These are phyloP conservation scores for rabbit (Oryctolagus cuniculus) DNA, from an alignment of 2,113 vertebrate species.

Conservation along the genomic window DNA sequence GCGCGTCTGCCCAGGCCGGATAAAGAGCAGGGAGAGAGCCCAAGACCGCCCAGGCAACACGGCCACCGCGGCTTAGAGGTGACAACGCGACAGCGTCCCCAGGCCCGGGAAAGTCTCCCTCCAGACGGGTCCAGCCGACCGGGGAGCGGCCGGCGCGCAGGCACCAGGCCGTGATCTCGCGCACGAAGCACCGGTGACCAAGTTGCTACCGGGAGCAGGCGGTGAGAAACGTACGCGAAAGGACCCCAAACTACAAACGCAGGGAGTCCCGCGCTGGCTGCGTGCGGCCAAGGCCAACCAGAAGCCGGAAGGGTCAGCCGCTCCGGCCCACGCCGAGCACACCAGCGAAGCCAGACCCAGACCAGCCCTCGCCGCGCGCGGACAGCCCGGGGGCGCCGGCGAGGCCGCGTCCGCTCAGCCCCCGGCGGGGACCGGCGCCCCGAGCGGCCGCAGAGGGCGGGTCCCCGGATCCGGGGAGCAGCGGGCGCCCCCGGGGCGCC, in stretches of 20 bases:
- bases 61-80: background rate
- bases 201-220: background rate
- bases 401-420: constrained; percentile 24
- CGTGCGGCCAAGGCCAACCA: too few species aligned
- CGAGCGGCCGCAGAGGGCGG: background rate
- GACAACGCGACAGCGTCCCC: constrained; percentile 36
- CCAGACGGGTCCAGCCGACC: constrained; percentile 47
- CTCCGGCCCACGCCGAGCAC: too few species aligned
- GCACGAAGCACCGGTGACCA: background rate
- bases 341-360: too few species aligned
- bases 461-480: too few species aligned
- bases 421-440: background rate
- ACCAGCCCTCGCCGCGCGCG: too few species aligned
- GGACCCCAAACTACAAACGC: background rate
- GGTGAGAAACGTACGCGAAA: constrained; percentile 11
- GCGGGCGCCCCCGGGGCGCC: background rate
- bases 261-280: too few species aligned
- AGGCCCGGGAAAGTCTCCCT: background rate
- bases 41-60: background rate
- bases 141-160: background rate
- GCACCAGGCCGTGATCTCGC: constrained; percentile 17
- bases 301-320: too few species aligned
- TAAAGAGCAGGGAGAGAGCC: background rate
- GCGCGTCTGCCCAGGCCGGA: background rate
- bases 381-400: background rate